phyloP scores from a whole-genome alignment of 1,140 invertebrate genomes.

The Zaprionus taronus region DNA sequence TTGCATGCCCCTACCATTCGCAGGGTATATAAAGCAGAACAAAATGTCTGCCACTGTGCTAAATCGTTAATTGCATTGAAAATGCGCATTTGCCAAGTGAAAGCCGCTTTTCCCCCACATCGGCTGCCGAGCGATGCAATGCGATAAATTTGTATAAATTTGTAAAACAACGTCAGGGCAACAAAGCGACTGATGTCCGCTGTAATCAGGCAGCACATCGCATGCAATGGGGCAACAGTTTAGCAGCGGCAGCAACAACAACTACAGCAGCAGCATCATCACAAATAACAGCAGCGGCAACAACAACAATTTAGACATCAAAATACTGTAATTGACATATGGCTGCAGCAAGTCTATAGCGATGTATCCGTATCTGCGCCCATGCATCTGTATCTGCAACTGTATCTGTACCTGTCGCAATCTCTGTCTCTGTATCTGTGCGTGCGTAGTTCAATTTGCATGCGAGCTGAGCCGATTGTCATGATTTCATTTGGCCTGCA shows the following conservation, averaged over 20 bases:
- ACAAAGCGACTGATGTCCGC: constrained; percentile 16
- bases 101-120: neutral
- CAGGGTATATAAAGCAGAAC: constrained; percentile 15
- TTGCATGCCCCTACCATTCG: neutral
- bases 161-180: constrained; percentile 38
- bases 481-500: constrained; percentile 69
- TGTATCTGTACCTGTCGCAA: constrained; percentile 15
- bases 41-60: constrained; percentile 65
- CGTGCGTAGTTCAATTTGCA: constrained; percentile 62
- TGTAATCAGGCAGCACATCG: constrained; percentile 34
- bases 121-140: constrained; percentile 43
- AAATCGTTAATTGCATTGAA: constrained; percentile 77
- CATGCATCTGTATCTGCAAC: constrained; percentile 8
- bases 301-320: constrained; percentile 55
- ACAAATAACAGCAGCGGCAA: constrained; percentile 14
- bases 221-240: constrained; percentile 48
- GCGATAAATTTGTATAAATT: constrained; percentile 76
- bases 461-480: constrained; percentile 62
- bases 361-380: too few species aligned
- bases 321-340: constrained; percentile 74
- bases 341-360: constrained; percentile 3
- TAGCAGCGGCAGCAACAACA: constrained; percentile 30
- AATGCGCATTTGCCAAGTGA: constrained; percentile 31
- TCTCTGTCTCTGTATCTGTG: constrained; percentile 22
- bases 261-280: neutral